Percentiles rank a stretch among this genome's conserved stretches.
phyloP scores from a whole-genome alignment of 2,113 vertebrate species.

The Chloropsis cyanopogon region DNA sequence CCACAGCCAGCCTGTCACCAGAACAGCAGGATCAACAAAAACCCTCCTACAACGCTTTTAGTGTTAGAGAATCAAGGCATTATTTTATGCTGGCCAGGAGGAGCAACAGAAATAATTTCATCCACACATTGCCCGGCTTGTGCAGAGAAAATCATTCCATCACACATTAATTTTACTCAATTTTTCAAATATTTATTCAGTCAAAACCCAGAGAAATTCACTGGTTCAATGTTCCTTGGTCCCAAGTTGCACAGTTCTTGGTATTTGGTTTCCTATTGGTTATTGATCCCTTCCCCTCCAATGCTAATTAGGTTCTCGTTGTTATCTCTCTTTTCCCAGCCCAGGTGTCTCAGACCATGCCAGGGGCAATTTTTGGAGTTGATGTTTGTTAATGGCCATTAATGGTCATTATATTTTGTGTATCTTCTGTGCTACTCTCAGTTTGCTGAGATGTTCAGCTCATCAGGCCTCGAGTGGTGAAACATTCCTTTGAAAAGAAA shows the following conservation, averaged over 20 bases:
- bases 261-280: not conserved
- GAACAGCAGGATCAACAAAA: not conserved
- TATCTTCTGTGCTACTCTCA: not conserved
- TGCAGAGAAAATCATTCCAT: not conserved
- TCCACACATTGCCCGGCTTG: fast-evolving
- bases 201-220: not conserved
- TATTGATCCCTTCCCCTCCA: not conserved
- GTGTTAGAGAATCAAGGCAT: not conserved
- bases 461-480: not conserved
- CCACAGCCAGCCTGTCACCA: not conserved
- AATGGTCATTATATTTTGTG: not conserved
- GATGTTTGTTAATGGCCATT: not conserved
- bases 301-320: not conserved
- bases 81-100: not conserved
- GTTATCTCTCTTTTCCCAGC: too few relatives aligned
- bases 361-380: not conserved
- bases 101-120: not conserved
- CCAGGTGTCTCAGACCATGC: not conserved
- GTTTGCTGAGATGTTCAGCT: not conserved
- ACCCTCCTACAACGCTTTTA: not conserved
- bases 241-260: too few relatives aligned
- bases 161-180: not conserved
- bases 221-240: not conserved
- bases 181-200: not conserved
- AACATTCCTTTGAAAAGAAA: not conserved